phyloP scores from a whole-genome alignment of 2,797 vertebrate species.

The Danionella dracula region DNA sequence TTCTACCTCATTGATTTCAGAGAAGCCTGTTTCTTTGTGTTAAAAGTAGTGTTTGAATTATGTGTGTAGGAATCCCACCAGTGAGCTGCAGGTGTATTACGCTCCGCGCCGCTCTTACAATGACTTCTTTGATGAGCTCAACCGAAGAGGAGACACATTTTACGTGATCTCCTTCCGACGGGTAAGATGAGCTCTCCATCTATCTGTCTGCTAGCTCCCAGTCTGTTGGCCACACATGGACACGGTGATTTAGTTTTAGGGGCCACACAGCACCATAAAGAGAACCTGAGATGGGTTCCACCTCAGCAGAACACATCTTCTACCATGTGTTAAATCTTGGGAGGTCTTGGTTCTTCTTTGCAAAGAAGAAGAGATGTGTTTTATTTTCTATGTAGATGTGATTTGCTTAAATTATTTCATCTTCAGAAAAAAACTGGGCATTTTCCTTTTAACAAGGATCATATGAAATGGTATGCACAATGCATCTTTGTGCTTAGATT shows the following conservation, averaged over 20 bases:
- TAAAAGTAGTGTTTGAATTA: not conserved
- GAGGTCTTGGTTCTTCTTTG: conserved; percentile 1
- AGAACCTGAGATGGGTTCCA: conserved; percentile 3
- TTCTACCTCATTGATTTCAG: no score
- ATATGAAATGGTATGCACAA: no score
- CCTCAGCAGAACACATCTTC: not conserved
- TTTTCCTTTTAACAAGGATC: no score
- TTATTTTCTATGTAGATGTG: no score
- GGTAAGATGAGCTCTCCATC: conserved; percentile 65
- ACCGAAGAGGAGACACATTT: conserved; percentile 87
- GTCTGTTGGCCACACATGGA: not conserved
- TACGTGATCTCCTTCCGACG: conserved; percentile 95
- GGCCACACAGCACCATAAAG: conserved; percentile 10
- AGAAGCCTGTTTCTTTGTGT: no score
- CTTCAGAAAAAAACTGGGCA: no score
- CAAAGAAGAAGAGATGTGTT: not conserved
- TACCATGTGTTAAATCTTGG: conserved; percentile 1
- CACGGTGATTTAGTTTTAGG: not conserved
- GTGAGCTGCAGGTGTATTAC: conserved; percentile 90
- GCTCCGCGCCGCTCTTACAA: conserved; percentile 83
- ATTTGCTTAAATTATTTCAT: no score
- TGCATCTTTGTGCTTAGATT: no score
- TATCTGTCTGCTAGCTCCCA: not conserved
- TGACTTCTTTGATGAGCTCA: conserved; percentile 88
- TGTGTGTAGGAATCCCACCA: conserved; percentile 73